Evolutionary conservation across 2,888 invertebrate species (phyloP).

Genomic region (Barypeithes pellucidus): DNA sequence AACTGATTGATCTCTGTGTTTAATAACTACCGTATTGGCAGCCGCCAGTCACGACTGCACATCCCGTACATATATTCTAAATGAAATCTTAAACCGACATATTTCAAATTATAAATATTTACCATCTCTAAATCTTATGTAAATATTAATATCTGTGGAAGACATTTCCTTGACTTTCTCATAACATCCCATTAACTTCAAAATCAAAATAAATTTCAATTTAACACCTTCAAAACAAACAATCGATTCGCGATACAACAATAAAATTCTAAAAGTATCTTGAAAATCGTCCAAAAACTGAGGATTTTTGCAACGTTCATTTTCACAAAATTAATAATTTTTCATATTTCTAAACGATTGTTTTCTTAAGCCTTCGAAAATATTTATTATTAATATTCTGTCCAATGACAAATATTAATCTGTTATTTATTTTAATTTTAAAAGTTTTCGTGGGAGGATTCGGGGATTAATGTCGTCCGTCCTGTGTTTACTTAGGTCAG

Average conservation of each 20-base stretch:
- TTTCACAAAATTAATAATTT: neutral
- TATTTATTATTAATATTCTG: neutral
- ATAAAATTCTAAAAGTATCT: constrained; percentile 24
- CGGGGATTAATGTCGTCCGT: neutral
- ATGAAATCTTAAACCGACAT: neutral
- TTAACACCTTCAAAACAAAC: constrained; percentile 15
- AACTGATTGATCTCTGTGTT: too few species aligned
- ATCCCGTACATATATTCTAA: too few species aligned
- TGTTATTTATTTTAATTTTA: neutral
- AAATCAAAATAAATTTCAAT: constrained; percentile 12
- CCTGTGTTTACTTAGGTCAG: neutral
- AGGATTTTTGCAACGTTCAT: constrained; percentile 12
- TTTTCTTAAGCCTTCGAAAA: constrained; percentile 7
- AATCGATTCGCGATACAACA: constrained; percentile 9
- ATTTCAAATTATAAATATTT: constrained; percentile 3
- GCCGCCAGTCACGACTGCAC: too few species aligned
- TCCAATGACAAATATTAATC: neutral
- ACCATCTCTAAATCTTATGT: neutral
- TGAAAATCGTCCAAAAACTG: constrained; percentile 5
- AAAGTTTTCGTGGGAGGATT: neutral
- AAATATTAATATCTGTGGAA: constrained; percentile 22
- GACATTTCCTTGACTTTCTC: constrained; percentile 23
- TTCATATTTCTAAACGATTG: neutral
- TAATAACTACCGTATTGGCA: too few species aligned
- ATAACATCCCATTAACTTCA: constrained; percentile 7